A percentile compares a stretch with the other conserved stretches of the same genome.
phyloP scores from a whole-genome alignment of 2,888 invertebrate species.

The Erebia ligea region DNA sequence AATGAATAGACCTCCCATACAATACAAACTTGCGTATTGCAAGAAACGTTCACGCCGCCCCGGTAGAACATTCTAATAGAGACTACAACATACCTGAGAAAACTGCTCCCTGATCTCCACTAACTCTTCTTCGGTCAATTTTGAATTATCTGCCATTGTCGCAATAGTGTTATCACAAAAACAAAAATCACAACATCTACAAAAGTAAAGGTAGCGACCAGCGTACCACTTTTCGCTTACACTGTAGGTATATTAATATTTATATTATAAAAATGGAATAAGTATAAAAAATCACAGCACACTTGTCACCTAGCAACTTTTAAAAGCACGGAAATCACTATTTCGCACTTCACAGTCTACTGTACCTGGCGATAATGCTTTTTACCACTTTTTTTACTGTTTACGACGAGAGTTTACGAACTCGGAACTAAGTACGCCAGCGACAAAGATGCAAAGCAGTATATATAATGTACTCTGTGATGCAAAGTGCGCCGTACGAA shows the following conservation, averaged over 20 bases:
- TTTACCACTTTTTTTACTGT: slow-evolving; percentile 15
- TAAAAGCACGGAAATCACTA: slow-evolving; percentile 40
- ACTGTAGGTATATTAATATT: slow-evolving; percentile 52
- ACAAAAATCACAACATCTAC: slow-evolving; percentile 70
- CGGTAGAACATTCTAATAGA: slow-evolving; percentile 17
- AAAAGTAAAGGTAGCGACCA: slow-evolving; percentile 39
- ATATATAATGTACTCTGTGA: too few species aligned
- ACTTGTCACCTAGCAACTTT: slow-evolving; percentile 43
- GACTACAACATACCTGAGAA: slow-evolving; percentile 81
- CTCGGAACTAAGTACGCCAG: background rate
- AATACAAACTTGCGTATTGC: slow-evolving; percentile 23
- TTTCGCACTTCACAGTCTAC: slow-evolving; percentile 41
- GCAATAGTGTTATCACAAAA: slow-evolving; percentile 68
- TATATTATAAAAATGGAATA: slow-evolving; percentile 47
- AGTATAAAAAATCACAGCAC: slow-evolving; percentile 55
- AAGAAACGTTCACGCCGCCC: slow-evolving; percentile 18
- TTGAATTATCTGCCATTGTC: slow-evolving; percentile 80
- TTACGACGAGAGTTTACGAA: slow-evolving; percentile 34
- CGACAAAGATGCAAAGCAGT: too few species aligned
- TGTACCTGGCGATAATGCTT: slow-evolving; percentile 39
- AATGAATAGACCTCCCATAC: slow-evolving; percentile 6
- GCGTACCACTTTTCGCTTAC: slow-evolving; percentile 50
- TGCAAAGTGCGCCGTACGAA: too few species aligned
- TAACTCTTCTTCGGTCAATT: slow-evolving; percentile 87
- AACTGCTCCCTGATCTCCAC: slow-evolving; percentile 91